phyloP scores from a whole-genome alignment of 2,888 invertebrate species.

The Cantharis flavilabris region DNA sequence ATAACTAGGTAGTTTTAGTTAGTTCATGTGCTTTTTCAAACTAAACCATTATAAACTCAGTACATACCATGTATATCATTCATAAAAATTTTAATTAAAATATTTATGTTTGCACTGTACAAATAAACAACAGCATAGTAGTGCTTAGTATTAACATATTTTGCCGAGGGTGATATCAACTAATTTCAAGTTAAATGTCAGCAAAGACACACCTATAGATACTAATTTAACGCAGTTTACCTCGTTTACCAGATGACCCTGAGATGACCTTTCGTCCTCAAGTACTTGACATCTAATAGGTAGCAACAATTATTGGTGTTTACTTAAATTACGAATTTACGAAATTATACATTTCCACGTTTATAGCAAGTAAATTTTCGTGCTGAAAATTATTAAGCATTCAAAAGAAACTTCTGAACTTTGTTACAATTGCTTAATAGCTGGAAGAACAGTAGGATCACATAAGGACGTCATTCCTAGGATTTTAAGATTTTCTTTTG shows the following conservation, averaged over 20 bases:
- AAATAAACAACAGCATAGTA: not conserved
- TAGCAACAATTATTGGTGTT: not conserved
- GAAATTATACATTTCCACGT: not conserved
- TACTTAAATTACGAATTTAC: not conserved
- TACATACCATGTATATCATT: not conserved
- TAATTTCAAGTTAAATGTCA: not conserved
- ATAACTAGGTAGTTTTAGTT: too few species aligned
- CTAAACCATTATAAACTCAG: not conserved
- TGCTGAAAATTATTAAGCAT: not conserved
- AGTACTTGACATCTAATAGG: not conserved
- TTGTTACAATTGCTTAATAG: not conserved
- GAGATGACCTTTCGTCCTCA: conserved; percentile 28
- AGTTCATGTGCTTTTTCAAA: not conserved
- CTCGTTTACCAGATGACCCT: conserved; percentile 33
- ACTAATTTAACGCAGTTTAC: conserved; percentile 28
- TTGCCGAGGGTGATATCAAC: not conserved
- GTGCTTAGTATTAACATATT: not conserved
- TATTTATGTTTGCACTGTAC: not conserved
- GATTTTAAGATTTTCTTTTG: too few species aligned
- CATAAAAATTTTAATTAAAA: not conserved
- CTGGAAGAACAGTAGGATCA: too few species aligned
- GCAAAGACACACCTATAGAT: not conserved
- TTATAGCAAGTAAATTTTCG: not conserved
- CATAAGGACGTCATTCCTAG: too few species aligned
- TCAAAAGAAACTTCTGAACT: not conserved